Evolutionary conservation across 2,113 vertebrate genomes (phyloP).

Genomic region (Morphnarchus princeps): DNA sequence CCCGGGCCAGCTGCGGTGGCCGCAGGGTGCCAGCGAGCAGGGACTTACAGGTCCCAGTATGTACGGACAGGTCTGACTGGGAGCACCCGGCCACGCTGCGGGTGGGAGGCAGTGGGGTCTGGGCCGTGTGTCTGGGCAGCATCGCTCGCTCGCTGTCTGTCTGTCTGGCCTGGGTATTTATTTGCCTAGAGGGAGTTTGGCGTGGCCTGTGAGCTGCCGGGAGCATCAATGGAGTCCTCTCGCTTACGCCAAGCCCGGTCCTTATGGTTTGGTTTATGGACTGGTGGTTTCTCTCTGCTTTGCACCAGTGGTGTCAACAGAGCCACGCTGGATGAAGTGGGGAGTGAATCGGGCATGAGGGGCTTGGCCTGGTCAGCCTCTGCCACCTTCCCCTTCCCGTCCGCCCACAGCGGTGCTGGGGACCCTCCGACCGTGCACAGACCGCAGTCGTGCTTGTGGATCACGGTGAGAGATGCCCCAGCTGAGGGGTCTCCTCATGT

Average conservation of each 20-base stretch:
- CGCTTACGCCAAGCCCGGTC: accelerated
- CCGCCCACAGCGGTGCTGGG: accelerated
- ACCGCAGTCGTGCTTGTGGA: accelerated
- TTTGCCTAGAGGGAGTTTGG: no score
- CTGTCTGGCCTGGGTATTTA: background rate
- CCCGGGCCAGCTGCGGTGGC: accelerated
- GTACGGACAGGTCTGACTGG: accelerated
- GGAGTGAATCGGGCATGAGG: accelerated
- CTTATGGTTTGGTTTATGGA: accelerated
- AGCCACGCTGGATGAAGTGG: accelerated
- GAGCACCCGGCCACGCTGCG: accelerated
- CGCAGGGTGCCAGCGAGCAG: background rate
- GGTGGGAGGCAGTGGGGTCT: accelerated
- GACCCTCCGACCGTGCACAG: accelerated
- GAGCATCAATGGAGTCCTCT: accelerated
- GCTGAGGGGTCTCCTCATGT: accelerated
- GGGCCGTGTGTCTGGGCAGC: background rate
- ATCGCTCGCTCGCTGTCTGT: background rate
- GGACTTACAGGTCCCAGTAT: background rate
- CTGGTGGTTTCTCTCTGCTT: background rate
- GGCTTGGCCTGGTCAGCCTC: background rate
- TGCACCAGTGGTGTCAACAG: background rate
- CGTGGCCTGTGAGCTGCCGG: accelerated
- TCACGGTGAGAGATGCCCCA: background rate
- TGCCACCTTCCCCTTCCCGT: background rate